phyloP scores from a whole-genome alignment of 1,140 invertebrate species.

The Bombyx mandarina region DNA sequence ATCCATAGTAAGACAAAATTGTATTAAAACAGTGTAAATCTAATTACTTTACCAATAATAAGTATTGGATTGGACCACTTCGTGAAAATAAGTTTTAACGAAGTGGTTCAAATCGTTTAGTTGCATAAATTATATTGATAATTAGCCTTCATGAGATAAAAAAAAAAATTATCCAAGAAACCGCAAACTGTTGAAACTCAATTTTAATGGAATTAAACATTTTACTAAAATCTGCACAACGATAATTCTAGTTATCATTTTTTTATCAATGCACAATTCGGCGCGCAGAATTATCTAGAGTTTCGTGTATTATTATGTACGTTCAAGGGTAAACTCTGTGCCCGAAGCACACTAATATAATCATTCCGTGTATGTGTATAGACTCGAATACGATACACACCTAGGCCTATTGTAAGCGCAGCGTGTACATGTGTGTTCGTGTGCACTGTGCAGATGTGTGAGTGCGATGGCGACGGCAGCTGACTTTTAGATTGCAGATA shows the following conservation, averaged over 20 bases:
- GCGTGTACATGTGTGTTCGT: slow-evolving; percentile 28
- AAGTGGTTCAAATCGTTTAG: too few relatives aligned
- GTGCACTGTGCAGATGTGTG: slow-evolving; percentile 24
- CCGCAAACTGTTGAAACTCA: too few relatives aligned
- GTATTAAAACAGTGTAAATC: too few relatives aligned
- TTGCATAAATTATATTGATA: too few relatives aligned
- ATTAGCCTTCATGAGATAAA: background rate
- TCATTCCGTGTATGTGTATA: slow-evolving; percentile 33
- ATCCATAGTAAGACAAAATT: too few relatives aligned
- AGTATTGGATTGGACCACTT: too few relatives aligned
- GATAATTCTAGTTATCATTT: slow-evolving; percentile 45
- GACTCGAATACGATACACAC: slow-evolving; percentile 26
- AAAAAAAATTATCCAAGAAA: background rate
- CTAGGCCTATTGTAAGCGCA: slow-evolving; percentile 50
- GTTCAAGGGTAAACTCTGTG: slow-evolving; percentile 65
- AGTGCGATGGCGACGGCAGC: slow-evolving; percentile 42
- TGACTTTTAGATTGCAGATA: slow-evolving; percentile 59
- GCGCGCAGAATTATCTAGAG: slow-evolving; percentile 39
- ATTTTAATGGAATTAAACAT: too few relatives aligned
- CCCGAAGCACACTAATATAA: slow-evolving; percentile 40
- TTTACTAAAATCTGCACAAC: slow-evolving; percentile 13
- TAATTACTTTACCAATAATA: too few relatives aligned
- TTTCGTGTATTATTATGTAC: slow-evolving; percentile 30
- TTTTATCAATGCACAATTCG: slow-evolving; percentile 66
- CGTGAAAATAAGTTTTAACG: too few relatives aligned